Evolutionary conservation across 2,113 vertebrate species (phyloP).

Genomic region (Phyllostomus discolor): DNA sequence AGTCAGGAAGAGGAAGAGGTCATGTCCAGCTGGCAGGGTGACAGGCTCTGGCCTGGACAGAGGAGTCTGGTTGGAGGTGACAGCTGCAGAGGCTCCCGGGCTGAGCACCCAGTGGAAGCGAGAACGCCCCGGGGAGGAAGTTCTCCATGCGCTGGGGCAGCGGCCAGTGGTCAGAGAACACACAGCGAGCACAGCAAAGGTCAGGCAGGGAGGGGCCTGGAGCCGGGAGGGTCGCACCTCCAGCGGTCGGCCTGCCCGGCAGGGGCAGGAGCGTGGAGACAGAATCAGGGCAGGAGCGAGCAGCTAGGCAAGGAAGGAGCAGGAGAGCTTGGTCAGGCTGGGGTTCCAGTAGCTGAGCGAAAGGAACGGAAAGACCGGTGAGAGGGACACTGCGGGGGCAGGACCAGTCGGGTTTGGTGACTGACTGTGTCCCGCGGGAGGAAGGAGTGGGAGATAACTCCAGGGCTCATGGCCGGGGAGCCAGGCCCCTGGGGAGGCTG

Average conservation of each 20-base stretch:
- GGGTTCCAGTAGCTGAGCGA: not conserved
- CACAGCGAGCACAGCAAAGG: not conserved
- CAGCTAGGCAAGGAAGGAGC: not conserved
- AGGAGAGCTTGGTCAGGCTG: not conserved
- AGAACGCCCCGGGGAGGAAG: not conserved
- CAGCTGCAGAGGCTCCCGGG: not conserved
- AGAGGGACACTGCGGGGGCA: too few species aligned
- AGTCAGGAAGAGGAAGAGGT: not conserved
- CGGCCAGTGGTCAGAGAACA: too few species aligned
- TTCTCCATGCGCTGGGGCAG: not conserved
- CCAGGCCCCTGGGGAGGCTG: not conserved
- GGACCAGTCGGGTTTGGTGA: not conserved
- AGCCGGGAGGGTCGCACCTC: fast-evolving
- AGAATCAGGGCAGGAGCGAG: not conserved
- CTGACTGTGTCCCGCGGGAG: not conserved
- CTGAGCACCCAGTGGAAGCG: not conserved
- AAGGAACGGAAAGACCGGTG: not conserved
- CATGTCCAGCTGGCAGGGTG: not conserved
- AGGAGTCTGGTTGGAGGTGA: not conserved
- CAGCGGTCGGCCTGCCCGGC: not conserved
- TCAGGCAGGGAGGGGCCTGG: not conserved
- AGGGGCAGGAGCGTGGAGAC: fast-evolving
- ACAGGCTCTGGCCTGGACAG: not conserved
- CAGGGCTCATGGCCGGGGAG: not conserved
- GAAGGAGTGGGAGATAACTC: not conserved